These are phyloP conservation scores for Eufriesea mexicana DNA, from an alignment of 1,140 invertebrate genomes.

Conservation along the genomic window DNA sequence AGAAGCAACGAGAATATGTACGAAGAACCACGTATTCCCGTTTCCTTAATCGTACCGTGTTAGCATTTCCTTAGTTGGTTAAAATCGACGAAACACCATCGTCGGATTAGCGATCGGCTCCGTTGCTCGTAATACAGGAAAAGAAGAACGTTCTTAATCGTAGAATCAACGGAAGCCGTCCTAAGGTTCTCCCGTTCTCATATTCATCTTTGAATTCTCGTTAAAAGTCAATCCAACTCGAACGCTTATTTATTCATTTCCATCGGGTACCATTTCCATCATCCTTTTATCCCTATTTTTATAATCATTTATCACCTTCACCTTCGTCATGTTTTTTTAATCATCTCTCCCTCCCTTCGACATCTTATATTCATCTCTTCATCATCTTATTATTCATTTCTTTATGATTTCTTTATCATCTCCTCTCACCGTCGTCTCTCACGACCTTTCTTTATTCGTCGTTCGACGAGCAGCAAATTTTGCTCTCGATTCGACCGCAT, in stretches of 20 bases:
- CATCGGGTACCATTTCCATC: not conserved
- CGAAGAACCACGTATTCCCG: not conserved
- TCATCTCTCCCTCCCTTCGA: not conserved
- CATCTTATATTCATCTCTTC: not conserved
- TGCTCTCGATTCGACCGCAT: not conserved
- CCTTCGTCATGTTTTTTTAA: not conserved
- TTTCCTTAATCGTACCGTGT: not conserved
- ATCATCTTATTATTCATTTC: not conserved
- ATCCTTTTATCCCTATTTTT: not conserved
- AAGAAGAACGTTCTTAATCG: not conserved
- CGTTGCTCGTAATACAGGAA: constrained; percentile 8
- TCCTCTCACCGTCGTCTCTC: not conserved
- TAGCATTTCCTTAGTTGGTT: not conserved
- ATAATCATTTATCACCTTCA: not conserved
- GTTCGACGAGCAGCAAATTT: not conserved
- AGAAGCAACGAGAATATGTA: constrained; percentile 25
- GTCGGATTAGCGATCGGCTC: not conserved
- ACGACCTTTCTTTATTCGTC: not conserved
- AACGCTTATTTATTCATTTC: not conserved
- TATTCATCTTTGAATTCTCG: not conserved
- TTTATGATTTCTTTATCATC: not conserved
- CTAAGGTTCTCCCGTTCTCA: not conserved
- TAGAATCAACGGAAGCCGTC: not conserved
- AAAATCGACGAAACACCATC: not conserved
- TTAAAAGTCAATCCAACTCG: not conserved